phyloP scores from a whole-genome alignment of 2,888 invertebrate genomes.

The Petrolisthes manimaculis region DNA sequence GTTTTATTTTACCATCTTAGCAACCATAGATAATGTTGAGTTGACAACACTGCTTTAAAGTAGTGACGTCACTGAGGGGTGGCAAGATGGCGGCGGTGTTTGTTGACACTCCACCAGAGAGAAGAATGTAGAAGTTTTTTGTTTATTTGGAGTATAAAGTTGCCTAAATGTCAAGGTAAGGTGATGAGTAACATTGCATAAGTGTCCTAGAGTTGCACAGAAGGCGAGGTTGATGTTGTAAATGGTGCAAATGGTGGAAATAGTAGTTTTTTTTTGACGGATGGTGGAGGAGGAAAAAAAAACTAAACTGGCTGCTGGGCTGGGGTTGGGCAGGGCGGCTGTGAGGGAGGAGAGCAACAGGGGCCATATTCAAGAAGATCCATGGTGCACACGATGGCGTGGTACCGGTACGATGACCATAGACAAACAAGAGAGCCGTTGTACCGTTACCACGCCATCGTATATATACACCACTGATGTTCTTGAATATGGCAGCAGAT shows the following conservation, averaged over 20 bases:
- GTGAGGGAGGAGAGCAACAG: conserved; percentile 13
- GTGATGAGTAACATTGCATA: conserved; percentile 37
- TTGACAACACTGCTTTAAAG: not conserved
- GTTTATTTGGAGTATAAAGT: conserved; percentile 57
- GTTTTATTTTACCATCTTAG: not conserved
- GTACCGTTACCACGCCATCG: too few relatives aligned
- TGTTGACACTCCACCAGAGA: conserved; percentile 62
- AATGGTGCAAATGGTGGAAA: conserved; percentile 9
- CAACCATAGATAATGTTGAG: not conserved
- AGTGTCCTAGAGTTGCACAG: conserved; percentile 29
- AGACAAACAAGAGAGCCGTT: too few relatives aligned
- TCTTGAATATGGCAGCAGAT: conserved; percentile 35
- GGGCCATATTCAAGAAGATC: too few relatives aligned
- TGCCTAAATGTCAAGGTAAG: conserved; percentile 64
- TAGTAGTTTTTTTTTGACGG: conserved; percentile 47
- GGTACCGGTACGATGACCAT: too few relatives aligned
- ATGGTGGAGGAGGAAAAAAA: conserved; percentile 43
- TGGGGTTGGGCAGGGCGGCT: conserved; percentile 44
- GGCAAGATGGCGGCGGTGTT: conserved; percentile 61
- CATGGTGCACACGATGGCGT: too few relatives aligned
- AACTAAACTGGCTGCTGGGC: not conserved
- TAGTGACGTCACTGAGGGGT: conserved; percentile 46
- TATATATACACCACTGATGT: too few relatives aligned
- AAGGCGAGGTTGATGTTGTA: not conserved
- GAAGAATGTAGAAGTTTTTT: conserved; percentile 64